Base-by-base conservation (phyloP, 2,888 invertebrate genomes). In the Ormyrus nitidulus region DNA sequence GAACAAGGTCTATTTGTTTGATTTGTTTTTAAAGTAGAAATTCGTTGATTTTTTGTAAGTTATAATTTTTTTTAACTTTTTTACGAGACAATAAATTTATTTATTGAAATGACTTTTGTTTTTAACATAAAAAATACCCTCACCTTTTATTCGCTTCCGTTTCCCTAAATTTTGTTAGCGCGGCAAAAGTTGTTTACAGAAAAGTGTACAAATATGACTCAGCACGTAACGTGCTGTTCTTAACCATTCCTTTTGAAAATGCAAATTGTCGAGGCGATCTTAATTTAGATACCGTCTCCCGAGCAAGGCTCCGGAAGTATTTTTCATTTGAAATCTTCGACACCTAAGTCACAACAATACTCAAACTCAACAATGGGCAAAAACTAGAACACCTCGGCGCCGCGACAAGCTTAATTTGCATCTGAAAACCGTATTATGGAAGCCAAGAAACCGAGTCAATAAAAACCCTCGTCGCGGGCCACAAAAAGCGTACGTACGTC, bases 281-380 rank as follows among this genome's bases (percentile, higher is more conserved):
- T n/a, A 56, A 68, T 68, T 46, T 44, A 68, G 68, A 68, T 53
- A 34, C 7, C 13, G 34, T n/a, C 3, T 34, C 19, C 10, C 51
- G 19, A 8, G 11, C 54, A 54, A 56, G 46, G 56, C 6, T 7
- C 53, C 66, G 6, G 10, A 7, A 69, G 46, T 56, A 69, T 46
- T 56, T 44, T 46, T 69, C 46, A n/a, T n/a, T 56, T 34, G 34
- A 34, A 34, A 34, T 34, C 34, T 69, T 44, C 44, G 34, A 69
- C 44, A 19, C 34, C 54, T 69, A 54, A 34, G 68, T 54, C 68
- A 56, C 68, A 56, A 56, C 56, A 56, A 56, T 56, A 56, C 53
- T 68, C 6, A 65, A 49, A 19, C 19, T 19, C 53, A 68, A 68
- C 66, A 68, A 68, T 51, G 19, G 19, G 44, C 34, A 53, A 5